Evolutionary conservation across 1,140 invertebrate genomes (phyloP).

Genomic region (Charaxes varanes): DNA sequence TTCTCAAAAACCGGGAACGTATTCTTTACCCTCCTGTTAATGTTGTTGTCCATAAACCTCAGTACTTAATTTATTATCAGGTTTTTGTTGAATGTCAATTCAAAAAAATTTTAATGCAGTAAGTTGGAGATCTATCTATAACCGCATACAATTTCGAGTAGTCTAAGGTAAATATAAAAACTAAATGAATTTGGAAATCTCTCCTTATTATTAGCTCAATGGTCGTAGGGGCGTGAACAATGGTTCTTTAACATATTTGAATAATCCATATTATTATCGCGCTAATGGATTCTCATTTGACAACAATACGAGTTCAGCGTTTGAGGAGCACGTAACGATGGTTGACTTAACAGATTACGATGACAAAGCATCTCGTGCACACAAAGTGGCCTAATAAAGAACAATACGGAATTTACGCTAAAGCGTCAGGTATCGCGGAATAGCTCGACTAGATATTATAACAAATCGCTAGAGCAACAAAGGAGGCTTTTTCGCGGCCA

Average conservation of each 20-base stretch:
- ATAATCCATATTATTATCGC: constrained; percentile 10
- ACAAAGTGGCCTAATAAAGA: constrained; percentile 68
- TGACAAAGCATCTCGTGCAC: constrained; percentile 66
- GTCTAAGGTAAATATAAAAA: no score
- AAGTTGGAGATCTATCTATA: no score
- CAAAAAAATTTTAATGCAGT: no score
- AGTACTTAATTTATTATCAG: no score
- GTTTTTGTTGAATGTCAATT: no score
- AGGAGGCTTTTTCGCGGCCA: constrained; percentile 69
- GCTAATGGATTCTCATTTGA: constrained; percentile 38
- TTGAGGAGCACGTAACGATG: constrained; percentile 31
- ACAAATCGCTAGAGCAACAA: constrained; percentile 67
- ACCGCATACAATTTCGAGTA: no score
- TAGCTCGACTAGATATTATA: constrained; percentile 63
- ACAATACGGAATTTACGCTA: constrained; percentile 73
- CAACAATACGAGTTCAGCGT: constrained; percentile 43
- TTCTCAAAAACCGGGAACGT: no score
- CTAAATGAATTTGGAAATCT: no score
- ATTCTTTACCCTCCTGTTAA: no score
- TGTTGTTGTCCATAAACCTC: no score
- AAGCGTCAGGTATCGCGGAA: constrained; percentile 62
- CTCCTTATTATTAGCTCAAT: no score
- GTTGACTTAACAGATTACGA: constrained; percentile 56
- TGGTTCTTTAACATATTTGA: constrained; percentile 25
- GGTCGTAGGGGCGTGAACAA: constrained; percentile 21